Evolutionary conservation across 2,113 vertebrate genomes (phyloP).

Genomic region (Cinclus mexicanus): DNA sequence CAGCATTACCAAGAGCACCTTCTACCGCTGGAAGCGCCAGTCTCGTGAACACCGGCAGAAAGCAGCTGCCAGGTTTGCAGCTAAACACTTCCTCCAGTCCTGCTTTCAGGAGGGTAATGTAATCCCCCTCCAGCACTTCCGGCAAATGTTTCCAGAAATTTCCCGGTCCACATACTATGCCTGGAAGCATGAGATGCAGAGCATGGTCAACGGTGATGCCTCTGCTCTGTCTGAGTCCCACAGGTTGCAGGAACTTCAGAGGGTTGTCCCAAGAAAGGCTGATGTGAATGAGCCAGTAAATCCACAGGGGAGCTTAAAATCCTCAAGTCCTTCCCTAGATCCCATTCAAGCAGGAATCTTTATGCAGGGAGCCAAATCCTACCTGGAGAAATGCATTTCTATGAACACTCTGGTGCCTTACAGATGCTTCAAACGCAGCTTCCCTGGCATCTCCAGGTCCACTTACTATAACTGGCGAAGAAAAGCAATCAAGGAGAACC

Average conservation of each 20-base stretch:
- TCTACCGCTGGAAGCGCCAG: conserved; percentile 93
- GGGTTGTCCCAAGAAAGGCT: conserved; percentile 7
- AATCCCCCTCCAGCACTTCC: conserved; percentile 88
- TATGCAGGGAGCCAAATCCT: conserved; percentile 92
- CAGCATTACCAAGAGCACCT: conserved; percentile 92
- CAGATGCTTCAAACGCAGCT: conserved; percentile 88
- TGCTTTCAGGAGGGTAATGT: conserved; percentile 86
- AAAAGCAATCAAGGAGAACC: conserved; percentile 86
- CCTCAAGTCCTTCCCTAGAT: not conserved
- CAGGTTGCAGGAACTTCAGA: conserved; percentile 8
- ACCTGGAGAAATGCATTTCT: conserved; percentile 89
- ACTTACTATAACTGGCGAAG: conserved; percentile 98
- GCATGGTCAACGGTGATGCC: conserved; percentile 61
- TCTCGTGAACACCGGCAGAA: conserved; percentile 88
- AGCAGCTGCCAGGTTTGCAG: conserved; percentile 87
- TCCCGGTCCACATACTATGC: conserved; percentile 95
- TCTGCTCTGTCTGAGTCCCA: conserved; percentile 17
- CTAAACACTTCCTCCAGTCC: conserved; percentile 91
- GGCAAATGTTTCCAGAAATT: conserved; percentile 90
- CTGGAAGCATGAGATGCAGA: conserved; percentile 93
- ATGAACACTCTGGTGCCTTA: conserved; percentile 89
- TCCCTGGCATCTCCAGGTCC: conserved; percentile 93
- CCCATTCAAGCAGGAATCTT: conserved; percentile 65
- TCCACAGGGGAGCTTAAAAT: not conserved
- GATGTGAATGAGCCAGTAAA: not conserved